Base-by-base conservation (phyloP, 2,113 vertebrate genomes). In the Numida meleagris region DNA sequence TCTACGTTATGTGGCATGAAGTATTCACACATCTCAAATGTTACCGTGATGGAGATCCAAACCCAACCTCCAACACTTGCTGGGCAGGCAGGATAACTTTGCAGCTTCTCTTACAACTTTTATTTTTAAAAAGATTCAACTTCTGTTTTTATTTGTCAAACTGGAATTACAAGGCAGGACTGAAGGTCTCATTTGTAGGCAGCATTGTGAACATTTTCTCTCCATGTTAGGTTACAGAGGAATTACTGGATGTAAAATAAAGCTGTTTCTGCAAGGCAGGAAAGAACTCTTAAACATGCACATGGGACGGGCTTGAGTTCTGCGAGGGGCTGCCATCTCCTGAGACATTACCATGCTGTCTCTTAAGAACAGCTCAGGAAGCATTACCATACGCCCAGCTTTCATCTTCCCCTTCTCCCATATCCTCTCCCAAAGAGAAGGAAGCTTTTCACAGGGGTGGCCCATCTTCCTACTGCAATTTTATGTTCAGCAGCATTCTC, bases 151-250 rank as follows among this genome's bases (percentile, higher is more conserved):
- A n/a, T 58, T n/a, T 7, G 77, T 25, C 90, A 65, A 88, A 77
- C 92, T 81, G 81, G 92, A 94, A 90, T 55, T 58, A 84, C 77
- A 62, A 51, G 88, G 90, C 59, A 91, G 63, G 51, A 73, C 38
- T 18, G 14, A 90, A 75, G 3, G 38, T 29, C 80, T 93, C 85
- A 51, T 80, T 55, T 83, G 82, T 14, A 84, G 86, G 73, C 76
- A 86, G 66, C 0, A 36, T 4, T 75, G 80, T 20, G 6, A 91
- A 82, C 43, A 31, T 82, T 63, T 73, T 31, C 75, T 23, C 74
- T 72, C 75, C 70, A 68, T 51, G 48, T 67, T 33, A 34, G 66
- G 83, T 63, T 86, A 61, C 68, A 90, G 76, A 65, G 70, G 80
- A 86, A 72, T 55, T 83, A n/a, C 80, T 86, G 88, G 68, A 36